Conservation (phyloP, 2,113 vertebrate species). For the Catharus bicknelli region DNA sequence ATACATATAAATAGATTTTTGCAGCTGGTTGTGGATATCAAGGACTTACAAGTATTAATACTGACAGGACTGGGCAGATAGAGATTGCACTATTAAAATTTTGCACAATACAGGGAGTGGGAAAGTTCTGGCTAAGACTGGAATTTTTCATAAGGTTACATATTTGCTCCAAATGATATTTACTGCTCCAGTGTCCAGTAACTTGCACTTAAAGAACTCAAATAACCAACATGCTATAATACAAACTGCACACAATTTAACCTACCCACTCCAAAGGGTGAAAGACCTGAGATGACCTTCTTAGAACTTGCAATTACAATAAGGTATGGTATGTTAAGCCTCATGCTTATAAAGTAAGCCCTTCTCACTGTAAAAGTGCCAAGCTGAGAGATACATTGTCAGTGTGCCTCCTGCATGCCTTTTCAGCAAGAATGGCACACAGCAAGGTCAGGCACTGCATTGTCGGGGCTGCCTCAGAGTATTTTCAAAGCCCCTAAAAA, state of each 20-base stretch:
- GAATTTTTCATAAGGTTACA: background rate
- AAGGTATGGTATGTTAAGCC: slow-evolving; percentile 13
- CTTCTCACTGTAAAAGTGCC: background rate
- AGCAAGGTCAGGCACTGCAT: background rate
- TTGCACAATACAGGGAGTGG: background rate
- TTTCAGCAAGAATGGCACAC: background rate
- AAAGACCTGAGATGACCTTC: slow-evolving; percentile 1
- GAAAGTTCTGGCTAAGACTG: background rate
- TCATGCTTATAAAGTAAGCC: background rate
- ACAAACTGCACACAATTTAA: background rate
- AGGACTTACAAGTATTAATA: slow-evolving; percentile 25
- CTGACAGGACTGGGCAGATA: background rate
- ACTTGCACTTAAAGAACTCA: background rate
- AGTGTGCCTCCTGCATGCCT: background rate
- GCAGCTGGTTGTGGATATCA: slow-evolving; percentile 10
- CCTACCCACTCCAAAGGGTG: background rate
- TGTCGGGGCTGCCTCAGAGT: background rate
- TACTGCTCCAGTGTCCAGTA: background rate
- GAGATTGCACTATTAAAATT: background rate
- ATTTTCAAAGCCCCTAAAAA: background rate
- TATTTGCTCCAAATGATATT: background rate
- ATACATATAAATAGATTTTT: slow-evolving; percentile 47
- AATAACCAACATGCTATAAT: background rate
- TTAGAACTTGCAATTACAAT: slow-evolving; percentile 1
- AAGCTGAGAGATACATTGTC: background rate